Evolutionary conservation across 1,140 invertebrate species (phyloP).

Genomic region (Nixonia krombeini): DNA sequence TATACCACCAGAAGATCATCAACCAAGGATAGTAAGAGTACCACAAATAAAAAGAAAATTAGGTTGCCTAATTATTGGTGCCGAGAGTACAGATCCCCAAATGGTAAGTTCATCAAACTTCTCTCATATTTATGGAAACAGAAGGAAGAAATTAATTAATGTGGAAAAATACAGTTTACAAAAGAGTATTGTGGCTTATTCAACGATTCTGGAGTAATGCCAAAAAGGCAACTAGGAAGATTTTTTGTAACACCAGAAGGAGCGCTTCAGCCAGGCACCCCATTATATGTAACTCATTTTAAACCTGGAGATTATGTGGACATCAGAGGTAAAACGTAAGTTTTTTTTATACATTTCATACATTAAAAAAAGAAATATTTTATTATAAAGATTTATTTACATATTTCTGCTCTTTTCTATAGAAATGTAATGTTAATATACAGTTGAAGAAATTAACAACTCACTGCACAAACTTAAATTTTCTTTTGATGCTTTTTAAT

Average conservation of each 20-base stretch:
- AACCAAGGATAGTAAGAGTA: constrained; percentile 70
- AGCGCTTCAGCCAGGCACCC: constrained; percentile 89
- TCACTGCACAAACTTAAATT: too few species aligned
- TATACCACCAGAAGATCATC: constrained; percentile 85
- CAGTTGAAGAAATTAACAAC: too few species aligned
- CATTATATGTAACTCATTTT: constrained; percentile 91
- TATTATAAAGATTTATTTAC: constrained; percentile 8
- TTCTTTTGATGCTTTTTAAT: too few species aligned
- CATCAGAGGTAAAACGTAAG: constrained; percentile 92
- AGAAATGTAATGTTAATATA: too few species aligned
- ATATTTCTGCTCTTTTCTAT: too few species aligned
- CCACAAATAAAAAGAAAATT: constrained; percentile 69
- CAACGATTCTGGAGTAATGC: constrained; percentile 86
- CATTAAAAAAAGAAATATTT: too few species aligned
- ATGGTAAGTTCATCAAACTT: constrained; percentile 62
- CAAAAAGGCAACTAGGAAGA: constrained; percentile 86
- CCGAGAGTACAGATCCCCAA: constrained; percentile 90
- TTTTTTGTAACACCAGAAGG: constrained; percentile 92
- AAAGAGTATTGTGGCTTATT: constrained; percentile 93
- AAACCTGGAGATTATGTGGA: constrained; percentile 93
- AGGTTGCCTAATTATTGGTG: constrained; percentile 88
- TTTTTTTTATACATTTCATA: constrained; percentile 51
- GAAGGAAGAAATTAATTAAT: too few species aligned
- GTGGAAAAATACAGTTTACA: constrained; percentile 77
- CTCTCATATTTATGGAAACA: too few species aligned